phyloP scores from a whole-genome alignment of 2,888 invertebrate species.

The Monopis laevigella region DNA sequence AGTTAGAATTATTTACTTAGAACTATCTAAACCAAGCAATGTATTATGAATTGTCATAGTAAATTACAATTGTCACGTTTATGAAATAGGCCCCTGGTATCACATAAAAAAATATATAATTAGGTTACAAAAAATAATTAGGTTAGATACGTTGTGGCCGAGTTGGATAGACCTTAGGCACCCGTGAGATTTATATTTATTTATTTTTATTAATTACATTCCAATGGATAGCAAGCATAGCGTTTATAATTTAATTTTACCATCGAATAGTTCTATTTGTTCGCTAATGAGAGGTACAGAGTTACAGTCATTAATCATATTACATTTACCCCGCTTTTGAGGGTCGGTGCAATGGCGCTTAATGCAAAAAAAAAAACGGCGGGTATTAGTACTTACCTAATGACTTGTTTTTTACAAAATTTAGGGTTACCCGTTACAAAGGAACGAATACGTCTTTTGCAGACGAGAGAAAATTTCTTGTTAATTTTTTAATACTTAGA shows the following conservation, averaged over 20 bases:
- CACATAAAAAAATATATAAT: no score
- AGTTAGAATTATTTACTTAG: no score
- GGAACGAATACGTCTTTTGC: slow-evolving; percentile 60
- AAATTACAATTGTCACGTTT: no score
- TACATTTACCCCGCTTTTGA: slow-evolving; percentile 47
- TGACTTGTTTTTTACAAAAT: slow-evolving; percentile 52
- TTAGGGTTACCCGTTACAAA: slow-evolving; percentile 63
- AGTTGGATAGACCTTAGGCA: no score
- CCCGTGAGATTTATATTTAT: slow-evolving; percentile 36
- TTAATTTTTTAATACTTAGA: slow-evolving; percentile 51
- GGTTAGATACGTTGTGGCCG: no score
- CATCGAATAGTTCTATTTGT: slow-evolving; percentile 57
- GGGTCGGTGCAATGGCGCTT: slow-evolving; percentile 48
- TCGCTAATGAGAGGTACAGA: slow-evolving; percentile 59
- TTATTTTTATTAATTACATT: slow-evolving; percentile 54
- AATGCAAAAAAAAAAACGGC: slow-evolving; percentile 49
- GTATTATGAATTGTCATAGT: no score
- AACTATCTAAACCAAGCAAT: no score
- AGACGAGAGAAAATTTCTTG: slow-evolving; percentile 49
- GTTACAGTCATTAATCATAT: slow-evolving; percentile 61
- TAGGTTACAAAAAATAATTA: no score
- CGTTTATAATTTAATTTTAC: slow-evolving; percentile 60
- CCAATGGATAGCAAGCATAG: slow-evolving; percentile 39
- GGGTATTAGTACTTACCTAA: no score
- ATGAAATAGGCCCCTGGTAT: no score